Evolutionary conservation across 2,113 vertebrate species (phyloP).

Genomic region (Loxodonta africana): DNA sequence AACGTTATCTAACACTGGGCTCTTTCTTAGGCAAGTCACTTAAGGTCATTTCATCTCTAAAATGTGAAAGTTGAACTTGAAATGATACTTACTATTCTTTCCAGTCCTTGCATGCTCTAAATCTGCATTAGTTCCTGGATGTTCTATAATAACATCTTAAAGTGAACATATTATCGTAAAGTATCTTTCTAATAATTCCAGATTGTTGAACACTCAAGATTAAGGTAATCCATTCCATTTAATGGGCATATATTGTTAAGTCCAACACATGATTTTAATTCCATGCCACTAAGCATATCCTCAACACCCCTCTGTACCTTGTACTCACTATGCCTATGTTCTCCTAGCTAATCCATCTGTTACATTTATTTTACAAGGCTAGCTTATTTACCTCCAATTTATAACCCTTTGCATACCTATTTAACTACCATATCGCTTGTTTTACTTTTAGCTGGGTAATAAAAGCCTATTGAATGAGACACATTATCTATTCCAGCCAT

Average conservation of each 20-base stretch:
- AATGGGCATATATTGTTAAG: background rate
- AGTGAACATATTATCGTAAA: background rate
- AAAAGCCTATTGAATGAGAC: conserved; percentile 49
- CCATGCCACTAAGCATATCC: background rate
- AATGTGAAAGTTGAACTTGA: background rate
- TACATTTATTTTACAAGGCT: background rate
- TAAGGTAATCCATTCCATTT: background rate
- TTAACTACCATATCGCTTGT: conserved; percentile 44
- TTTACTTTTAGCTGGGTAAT: conserved; percentile 51
- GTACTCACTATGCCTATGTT: background rate
- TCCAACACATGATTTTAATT: conserved; percentile 5
- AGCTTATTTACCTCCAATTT: conserved; percentile 45
- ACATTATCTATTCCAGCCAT: background rate
- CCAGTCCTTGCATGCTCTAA: background rate
- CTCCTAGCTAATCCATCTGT: background rate
- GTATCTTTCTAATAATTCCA: conserved; percentile 35
- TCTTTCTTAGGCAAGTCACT: background rate
- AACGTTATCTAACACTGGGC: background rate
- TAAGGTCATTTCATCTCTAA: conserved; percentile 10
- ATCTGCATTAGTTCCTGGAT: background rate
- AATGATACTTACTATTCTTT: background rate
- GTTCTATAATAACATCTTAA: background rate
- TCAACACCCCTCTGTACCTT: background rate
- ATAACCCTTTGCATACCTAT: conserved; percentile 36
- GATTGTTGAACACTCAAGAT: background rate